phyloP scores from a whole-genome alignment of 1,140 invertebrate species.

The Diuraphis noxia region DNA sequence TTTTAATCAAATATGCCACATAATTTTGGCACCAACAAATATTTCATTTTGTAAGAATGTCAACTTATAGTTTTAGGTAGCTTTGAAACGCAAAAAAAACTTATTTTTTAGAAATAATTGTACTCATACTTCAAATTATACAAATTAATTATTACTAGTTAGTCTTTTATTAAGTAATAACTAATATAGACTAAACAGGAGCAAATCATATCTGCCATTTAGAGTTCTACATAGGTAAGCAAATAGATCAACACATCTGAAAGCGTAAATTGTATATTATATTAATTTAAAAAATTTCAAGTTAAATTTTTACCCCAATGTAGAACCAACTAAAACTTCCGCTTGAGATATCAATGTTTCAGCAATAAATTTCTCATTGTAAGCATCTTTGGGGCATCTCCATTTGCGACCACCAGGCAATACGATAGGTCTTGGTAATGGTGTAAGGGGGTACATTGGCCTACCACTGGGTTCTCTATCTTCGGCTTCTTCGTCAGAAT shows the following conservation, averaged over 20 bases:
- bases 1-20: no score
- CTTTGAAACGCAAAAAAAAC: no score
- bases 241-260: not conserved
- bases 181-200: not conserved
- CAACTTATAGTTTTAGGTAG: no score
- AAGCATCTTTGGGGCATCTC: constrained; percentile 75
- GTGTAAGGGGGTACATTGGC: constrained; percentile 64
- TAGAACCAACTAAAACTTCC: constrained; percentile 75
- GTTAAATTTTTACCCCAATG: constrained; percentile 67
- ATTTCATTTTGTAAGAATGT: no score
- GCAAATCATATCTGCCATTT: no score
- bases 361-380: constrained; percentile 76
- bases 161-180: no score
- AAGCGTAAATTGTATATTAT: not conserved
- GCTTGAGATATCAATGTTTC: constrained; percentile 74
- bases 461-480: constrained; percentile 57
- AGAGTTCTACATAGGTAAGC: not conserved
- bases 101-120: no score
- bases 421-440: constrained; percentile 65
- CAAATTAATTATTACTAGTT: no score
- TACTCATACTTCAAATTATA: no score
- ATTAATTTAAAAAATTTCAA: not conserved
- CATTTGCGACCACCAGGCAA: constrained; percentile 73
- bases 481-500: not conserved
- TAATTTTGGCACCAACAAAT: no score